These are phyloP conservation scores for Apis cerana DNA, from an alignment of 1,140 invertebrate species.

Conservation along the genomic window DNA sequence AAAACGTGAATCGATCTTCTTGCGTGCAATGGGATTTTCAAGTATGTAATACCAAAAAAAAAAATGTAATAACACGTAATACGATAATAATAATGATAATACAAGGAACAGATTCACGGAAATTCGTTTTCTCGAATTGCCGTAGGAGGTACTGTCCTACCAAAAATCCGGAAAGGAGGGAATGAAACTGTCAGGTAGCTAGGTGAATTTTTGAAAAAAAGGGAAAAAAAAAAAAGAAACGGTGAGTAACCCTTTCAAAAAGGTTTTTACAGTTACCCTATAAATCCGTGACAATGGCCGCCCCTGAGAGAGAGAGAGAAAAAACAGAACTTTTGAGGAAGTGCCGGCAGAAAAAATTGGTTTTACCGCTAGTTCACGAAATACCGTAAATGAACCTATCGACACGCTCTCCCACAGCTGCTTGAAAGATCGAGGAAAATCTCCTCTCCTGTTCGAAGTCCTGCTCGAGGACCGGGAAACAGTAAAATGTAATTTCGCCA, in stretches of 20 bases:
- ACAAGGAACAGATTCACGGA: too few species aligned
- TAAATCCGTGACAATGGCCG: constrained; percentile 61
- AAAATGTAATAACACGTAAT: too few species aligned
- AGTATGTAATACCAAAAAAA: too few species aligned
- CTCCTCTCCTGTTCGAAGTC: too few species aligned
- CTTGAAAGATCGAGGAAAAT: not conserved
- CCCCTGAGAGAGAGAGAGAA: not conserved
- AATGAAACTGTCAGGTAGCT: not conserved
- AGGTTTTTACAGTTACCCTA: constrained; percentile 56
- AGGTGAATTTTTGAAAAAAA: not conserved
- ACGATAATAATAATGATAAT: too few species aligned
- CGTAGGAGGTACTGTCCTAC: too few species aligned
- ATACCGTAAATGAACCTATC: constrained; percentile 56
- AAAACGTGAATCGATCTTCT: too few species aligned
- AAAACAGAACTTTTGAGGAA: constrained; percentile 59
- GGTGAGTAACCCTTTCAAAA: constrained; percentile 52
- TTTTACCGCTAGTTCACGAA: constrained; percentile 64
- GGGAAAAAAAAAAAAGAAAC: not conserved
- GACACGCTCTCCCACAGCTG: constrained; percentile 27
- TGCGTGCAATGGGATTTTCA: too few species aligned
- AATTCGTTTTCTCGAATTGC: too few species aligned
- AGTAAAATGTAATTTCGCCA: too few species aligned
- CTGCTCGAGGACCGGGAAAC: too few species aligned
- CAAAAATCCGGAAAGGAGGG: too few species aligned
- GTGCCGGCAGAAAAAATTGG: constrained; percentile 20